Evolutionary conservation across 2,797 vertebrate genomes (phyloP).

Genomic region (Centropyge bicolor): DNA sequence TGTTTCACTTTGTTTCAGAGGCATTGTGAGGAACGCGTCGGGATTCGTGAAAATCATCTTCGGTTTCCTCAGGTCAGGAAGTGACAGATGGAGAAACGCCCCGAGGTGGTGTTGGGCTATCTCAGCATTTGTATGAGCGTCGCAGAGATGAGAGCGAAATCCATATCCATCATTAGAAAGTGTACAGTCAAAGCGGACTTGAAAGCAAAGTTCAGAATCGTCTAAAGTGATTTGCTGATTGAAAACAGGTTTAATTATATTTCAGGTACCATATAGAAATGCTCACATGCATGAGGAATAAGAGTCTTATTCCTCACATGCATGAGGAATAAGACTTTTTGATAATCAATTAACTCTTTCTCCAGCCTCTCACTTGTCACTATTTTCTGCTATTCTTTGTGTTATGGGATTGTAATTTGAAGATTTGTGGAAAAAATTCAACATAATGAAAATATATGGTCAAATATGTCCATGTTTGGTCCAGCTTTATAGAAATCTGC

Average conservation of each 20-base stretch:
- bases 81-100: conserved; percentile 57
- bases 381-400: neutral
- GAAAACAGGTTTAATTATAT: neutral
- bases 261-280: neutral
- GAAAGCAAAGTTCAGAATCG: neutral
- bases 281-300: too few species aligned
- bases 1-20: conserved; percentile 66
- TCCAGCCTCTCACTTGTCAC: neutral
- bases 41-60: conserved; percentile 65
- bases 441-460: neutral
- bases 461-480: neutral
- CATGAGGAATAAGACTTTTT: too few species aligned
- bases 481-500: neutral
- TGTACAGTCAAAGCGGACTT: neutral
- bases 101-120: conserved; percentile 41
- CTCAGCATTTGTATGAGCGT: neutral
- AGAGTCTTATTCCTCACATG: too few species aligned
- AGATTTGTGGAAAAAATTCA: neutral
- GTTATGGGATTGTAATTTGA: neutral
- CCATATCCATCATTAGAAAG: neutral
- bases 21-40: conserved; percentile 48
- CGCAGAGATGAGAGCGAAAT: neutral
- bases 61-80: conserved; percentile 64
- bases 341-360: too few species aligned
- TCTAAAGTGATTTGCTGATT: neutral